These are phyloP conservation scores for Pterophyllum scalare DNA, from an alignment of 2,113 vertebrate species.

Conservation along the genomic window DNA sequence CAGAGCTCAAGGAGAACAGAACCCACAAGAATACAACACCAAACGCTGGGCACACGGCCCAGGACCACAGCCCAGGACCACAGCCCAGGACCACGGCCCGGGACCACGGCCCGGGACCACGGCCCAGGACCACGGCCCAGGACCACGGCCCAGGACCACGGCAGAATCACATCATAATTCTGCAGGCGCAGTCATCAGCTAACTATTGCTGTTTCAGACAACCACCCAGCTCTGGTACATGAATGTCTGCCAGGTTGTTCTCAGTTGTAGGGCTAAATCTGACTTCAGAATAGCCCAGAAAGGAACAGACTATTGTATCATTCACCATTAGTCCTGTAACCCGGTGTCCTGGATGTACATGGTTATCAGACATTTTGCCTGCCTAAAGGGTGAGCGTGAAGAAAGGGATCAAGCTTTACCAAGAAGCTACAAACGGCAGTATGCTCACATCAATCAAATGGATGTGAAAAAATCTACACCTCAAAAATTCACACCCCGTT, in stretches of 20 bases:
- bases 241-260: neutral
- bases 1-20: no score
- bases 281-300: neutral
- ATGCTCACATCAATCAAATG: neutral
- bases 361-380: neutral
- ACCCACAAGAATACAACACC: no score
- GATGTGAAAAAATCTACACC: neutral
- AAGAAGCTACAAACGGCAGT: neutral
- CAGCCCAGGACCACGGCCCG: no score
- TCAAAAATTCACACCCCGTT: no score
- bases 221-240: neutral
- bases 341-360: neutral
- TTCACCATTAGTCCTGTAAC: neutral
- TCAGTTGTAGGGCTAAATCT: neutral
- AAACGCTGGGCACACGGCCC: no score
- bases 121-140: no score
- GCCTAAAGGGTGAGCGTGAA: neutral
- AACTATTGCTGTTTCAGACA: neutral
- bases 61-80: no score
- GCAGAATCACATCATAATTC: neutral
- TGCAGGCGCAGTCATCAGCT: neutral
- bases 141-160: no score
- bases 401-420: no score
- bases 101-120: no score
- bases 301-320: no score